A percentile compares a stretch with the other conserved stretches of the same genome.
phyloP scores from a whole-genome alignment of 2,797 vertebrate genomes.

The Hydrophis major region DNA sequence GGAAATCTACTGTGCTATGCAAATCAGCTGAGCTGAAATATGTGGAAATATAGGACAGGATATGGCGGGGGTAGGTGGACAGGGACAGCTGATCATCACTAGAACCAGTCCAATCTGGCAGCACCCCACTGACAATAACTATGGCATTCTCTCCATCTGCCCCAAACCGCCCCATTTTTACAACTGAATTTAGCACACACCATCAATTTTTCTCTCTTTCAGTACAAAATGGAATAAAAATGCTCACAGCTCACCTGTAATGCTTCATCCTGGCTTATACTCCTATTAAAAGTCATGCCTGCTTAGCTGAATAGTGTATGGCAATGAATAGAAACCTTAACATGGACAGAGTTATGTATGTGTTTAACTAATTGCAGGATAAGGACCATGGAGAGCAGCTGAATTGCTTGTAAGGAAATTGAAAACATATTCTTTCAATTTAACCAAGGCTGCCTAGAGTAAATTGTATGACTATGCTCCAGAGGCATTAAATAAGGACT shows the following conservation, averaged over 20 bases:
- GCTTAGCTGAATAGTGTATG: conserved; percentile 38
- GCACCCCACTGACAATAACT: too few species aligned
- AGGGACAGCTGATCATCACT: too few species aligned
- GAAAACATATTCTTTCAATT: conserved; percentile 23
- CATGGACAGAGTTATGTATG: conserved; percentile 30
- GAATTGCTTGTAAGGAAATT: conserved; percentile 29
- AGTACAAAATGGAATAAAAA: neutral
- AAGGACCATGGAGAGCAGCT: neutral
- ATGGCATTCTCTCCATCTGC: neutral
- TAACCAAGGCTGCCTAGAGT: conserved; percentile 24
- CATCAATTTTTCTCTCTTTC: neutral
- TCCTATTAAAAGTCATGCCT: conserved; percentile 33
- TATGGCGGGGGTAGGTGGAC: too few species aligned
- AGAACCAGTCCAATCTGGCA: too few species aligned
- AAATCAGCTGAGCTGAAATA: too few species aligned
- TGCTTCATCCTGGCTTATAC: neutral
- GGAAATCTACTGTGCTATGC: too few species aligned
- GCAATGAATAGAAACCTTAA: conserved; percentile 35
- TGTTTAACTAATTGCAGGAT: conserved; percentile 27
- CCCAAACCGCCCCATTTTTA: neutral
- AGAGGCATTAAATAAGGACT: conserved; percentile 25
- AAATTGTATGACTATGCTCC: conserved; percentile 28
- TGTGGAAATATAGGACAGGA: too few species aligned
- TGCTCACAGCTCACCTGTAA: neutral
- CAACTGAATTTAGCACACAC: too few species aligned